Conservation (phyloP, 2,888 invertebrate genomes). For the Limenitis camilla region DNA sequence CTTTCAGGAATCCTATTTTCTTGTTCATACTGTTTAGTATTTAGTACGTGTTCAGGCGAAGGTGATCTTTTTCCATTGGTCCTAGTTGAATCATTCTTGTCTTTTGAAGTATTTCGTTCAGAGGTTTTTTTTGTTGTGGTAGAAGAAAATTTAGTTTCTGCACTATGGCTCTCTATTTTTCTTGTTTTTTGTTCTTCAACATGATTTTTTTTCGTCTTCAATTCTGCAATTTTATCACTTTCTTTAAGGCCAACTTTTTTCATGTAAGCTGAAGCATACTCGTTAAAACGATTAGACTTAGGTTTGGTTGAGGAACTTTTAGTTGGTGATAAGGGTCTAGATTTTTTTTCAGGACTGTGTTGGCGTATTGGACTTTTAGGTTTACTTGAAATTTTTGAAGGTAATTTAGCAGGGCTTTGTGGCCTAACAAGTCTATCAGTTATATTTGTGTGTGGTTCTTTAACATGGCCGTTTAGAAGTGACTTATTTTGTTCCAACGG, state of each 20-base stretch:
- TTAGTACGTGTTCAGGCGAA: constrained; percentile 45
- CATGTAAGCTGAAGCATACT: constrained; percentile 68
- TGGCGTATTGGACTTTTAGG: constrained; percentile 49
- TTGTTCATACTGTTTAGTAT: constrained; percentile 19
- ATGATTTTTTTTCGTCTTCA: constrained; percentile 30
- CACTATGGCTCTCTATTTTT: constrained; percentile 24
- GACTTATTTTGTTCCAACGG: constrained; percentile 33
- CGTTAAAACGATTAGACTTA: constrained; percentile 59
- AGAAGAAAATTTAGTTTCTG: constrained; percentile 38
- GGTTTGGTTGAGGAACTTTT: constrained; percentile 46
- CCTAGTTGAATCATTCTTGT: constrained; percentile 44
- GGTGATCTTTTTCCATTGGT: constrained; percentile 52
- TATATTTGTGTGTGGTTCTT: constrained; percentile 34
- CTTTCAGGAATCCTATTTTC: constrained; percentile 12
- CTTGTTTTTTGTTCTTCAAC: constrained; percentile 22
- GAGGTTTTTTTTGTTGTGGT: constrained; percentile 36
- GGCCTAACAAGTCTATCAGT: constrained; percentile 36
- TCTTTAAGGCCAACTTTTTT: constrained; percentile 63
- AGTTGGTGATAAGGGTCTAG: constrained; percentile 50
- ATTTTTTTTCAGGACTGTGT: constrained; percentile 58
- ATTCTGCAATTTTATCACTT: constrained; percentile 42
- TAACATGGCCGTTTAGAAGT: constrained; percentile 43
- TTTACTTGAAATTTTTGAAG: constrained; percentile 34
- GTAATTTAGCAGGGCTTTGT: constrained; percentile 49
- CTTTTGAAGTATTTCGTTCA: constrained; percentile 50